Percentiles rank a stretch among this genome's conserved stretches.
These are phyloP conservation scores for Lerista edwardsae DNA, from an alignment of 2,797 vertebrate species.

Conservation along the genomic window DNA sequence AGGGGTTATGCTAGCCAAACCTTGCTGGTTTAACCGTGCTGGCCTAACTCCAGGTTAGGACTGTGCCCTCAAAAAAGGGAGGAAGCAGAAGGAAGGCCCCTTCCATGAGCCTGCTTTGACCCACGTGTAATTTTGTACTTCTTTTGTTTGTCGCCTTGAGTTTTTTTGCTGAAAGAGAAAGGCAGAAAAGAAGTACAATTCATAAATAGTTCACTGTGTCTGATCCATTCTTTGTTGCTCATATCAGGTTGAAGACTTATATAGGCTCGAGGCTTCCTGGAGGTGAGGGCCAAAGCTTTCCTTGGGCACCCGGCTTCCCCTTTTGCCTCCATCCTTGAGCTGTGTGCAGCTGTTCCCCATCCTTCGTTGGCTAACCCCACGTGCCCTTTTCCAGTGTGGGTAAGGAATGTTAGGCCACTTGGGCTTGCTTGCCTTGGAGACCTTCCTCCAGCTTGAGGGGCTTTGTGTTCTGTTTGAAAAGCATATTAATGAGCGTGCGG, in stretches of 20 bases:
- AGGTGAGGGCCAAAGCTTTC: too few relatives aligned
- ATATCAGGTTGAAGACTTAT: too few relatives aligned
- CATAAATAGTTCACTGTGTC: background rate
- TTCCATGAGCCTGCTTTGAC: background rate
- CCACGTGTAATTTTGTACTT: background rate
- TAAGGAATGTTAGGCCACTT: background rate
- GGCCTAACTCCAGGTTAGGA: too few relatives aligned
- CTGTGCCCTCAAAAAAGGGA: too few relatives aligned
- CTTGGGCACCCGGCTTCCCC: background rate
- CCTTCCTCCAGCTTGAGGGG: constrained; percentile 1
- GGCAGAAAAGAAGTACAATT: background rate
- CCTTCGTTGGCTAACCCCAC: background rate
- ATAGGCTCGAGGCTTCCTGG: too few relatives aligned
- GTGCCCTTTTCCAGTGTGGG: background rate
- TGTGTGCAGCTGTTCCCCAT: background rate
- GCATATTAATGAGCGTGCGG: background rate
- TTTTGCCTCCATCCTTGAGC: background rate
- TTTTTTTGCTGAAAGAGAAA: background rate
- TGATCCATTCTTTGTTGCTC: background rate
- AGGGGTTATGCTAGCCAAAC: too few relatives aligned
- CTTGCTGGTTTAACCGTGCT: too few relatives aligned
- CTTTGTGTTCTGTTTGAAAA: constrained; percentile 33
- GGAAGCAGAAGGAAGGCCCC: too few relatives aligned
- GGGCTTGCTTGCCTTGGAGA: background rate
- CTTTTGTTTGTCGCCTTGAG: background rate